Conservation (phyloP, 1,140 invertebrate genomes). For the Drosophila littoralis region DNA sequence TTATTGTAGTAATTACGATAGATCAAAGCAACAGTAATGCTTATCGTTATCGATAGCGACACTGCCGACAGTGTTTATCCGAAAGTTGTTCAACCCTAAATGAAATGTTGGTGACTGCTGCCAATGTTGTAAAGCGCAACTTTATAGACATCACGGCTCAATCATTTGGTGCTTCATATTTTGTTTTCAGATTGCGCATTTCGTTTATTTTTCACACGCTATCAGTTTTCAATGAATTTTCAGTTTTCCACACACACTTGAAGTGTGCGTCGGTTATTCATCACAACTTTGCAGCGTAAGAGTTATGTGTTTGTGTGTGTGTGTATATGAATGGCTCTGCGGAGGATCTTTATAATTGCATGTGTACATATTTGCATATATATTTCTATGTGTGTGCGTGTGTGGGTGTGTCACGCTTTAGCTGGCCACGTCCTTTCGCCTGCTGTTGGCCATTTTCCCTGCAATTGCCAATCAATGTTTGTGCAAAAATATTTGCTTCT, state of each 20-base stretch:
- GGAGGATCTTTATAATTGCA: conserved; percentile 3
- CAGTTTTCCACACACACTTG: conserved; percentile 67
- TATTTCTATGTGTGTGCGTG: not conserved
- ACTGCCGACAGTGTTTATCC: too few species aligned
- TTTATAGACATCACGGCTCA: conserved; percentile 21
- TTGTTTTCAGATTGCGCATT: conserved; percentile 56
- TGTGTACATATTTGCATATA: not conserved
- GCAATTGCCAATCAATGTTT: conserved; percentile 80
- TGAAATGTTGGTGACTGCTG: conserved; percentile 3
- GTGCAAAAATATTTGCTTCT: conserved; percentile 77
- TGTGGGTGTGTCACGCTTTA: conserved; percentile 2
- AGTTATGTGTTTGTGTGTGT: conserved; percentile 19
- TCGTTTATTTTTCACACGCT: conserved; percentile 79
- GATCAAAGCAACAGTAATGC: too few species aligned
- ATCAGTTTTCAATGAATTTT: conserved; percentile 82
- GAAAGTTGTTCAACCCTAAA: too few species aligned
- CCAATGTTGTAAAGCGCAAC: conserved; percentile 24
- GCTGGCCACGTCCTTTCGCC: conserved; percentile 16
- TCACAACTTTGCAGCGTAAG: conserved; percentile 57
- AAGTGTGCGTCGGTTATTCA: conserved; percentile 54
- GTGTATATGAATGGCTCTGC: not conserved
- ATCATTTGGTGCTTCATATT: conserved; percentile 57
- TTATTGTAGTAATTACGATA: too few species aligned
- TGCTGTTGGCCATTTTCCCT: conserved; percentile 10
- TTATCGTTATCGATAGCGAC: too few species aligned